Base-by-base conservation (phyloP, 1,140 invertebrate genomes). In the Pogonus chalceus region DNA sequence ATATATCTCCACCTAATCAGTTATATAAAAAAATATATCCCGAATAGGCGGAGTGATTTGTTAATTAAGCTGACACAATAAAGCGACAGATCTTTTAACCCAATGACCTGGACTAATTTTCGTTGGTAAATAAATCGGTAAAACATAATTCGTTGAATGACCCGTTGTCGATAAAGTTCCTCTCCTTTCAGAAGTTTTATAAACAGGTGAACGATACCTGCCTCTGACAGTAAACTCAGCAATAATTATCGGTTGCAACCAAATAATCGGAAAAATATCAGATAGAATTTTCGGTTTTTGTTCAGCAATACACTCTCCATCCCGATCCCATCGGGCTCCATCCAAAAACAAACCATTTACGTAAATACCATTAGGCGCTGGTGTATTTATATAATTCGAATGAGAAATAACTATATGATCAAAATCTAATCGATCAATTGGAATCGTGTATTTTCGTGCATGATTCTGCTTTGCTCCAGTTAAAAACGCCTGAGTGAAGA, bases 401-500 rank as follows among this genome's bases (percentile, higher is more conserved):
- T 71, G 68, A 52, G 67, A 62, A 23, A 74, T 58, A 56, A 89
- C 81, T 64, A 86, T 75, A 65, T 86, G 93, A 66, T 91, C 84
- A 66, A 90, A 93, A 23, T 80, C 78, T 3, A 95, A 70, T 52
- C 85, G 82, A 73, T 96, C 91, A 39, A 96, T 94, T 1, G 92
- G 87, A 59, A 93, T 88, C 62, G 81, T 84, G 60, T 87, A 87
- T 64, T 87, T 87, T 54, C 94, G 73, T 1, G 93, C 92, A 70
- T 77, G 96, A 70, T 96, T 96, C 71, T 96, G 93, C 59, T 91
- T 82, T 1, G 87, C 88, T 2, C 88, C 92, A 7, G 93, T 96
- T 14, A 97, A 73, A 69, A 97, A 96, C 0, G 90, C 90, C 72
- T 96, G 92, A 0, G 90, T 91, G 66, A 96, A 96, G 64, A 89